Conservation (phyloP, 2,888 invertebrate genomes). For the Epinotia ramella region DNA sequence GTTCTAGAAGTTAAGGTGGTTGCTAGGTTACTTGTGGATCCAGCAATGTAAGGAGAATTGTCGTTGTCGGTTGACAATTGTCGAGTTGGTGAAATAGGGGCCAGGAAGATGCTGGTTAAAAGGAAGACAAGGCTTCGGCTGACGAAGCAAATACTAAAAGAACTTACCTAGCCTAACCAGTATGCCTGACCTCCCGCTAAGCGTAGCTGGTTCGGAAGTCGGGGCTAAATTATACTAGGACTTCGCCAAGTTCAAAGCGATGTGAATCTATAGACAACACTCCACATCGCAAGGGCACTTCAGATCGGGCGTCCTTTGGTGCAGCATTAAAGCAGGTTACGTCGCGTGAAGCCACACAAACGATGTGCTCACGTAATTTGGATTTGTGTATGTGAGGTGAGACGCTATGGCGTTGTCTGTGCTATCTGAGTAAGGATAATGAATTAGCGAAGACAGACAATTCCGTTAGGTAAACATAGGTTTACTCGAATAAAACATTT, state of each 20-base stretch:
- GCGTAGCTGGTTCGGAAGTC: background rate
- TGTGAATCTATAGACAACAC: background rate
- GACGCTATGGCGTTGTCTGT: background rate
- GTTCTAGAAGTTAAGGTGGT: too few species aligned
- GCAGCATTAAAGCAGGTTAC: background rate
- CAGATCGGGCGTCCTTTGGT: background rate
- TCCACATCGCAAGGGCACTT: background rate
- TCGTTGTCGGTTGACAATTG: too few species aligned
- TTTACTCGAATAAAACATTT: too few species aligned
- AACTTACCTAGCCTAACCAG: background rate
- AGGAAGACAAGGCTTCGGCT: background rate
- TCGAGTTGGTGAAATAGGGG: too few species aligned
- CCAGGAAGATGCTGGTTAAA: background rate
- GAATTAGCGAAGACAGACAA: background rate
- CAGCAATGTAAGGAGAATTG: too few species aligned
- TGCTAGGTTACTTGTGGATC: too few species aligned
- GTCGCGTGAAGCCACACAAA: background rate
- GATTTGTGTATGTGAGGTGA: background rate
- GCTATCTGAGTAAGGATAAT: background rate
- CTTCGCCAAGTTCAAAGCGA: background rate
- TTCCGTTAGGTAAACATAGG: too few species aligned
- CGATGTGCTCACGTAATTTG: background rate
- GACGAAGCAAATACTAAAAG: background rate
- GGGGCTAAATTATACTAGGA: background rate
- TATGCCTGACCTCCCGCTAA: background rate